These are phyloP conservation scores for Hirtodrosophila histrioides DNA, from an alignment of 2,888 invertebrate genomes.

Conservation along the genomic window DNA sequence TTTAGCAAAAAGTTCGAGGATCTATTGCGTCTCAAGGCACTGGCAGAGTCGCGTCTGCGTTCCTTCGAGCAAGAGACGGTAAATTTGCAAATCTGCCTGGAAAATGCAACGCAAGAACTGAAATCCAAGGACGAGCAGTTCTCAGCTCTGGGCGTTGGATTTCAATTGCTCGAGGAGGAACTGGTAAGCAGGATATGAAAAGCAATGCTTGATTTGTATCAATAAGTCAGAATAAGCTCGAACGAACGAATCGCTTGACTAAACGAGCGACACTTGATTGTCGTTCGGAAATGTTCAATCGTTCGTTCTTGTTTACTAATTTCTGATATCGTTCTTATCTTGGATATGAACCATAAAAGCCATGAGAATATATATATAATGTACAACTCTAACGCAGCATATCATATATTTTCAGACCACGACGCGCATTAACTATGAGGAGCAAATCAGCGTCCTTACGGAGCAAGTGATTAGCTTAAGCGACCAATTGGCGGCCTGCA, in stretches of 20 bases:
- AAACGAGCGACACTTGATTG: too few species aligned
- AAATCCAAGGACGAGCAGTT: constrained; percentile 86
- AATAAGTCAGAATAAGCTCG: not conserved
- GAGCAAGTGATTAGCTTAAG: constrained; percentile 88
- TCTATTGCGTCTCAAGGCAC: constrained; percentile 80
- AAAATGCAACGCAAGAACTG: constrained; percentile 85
- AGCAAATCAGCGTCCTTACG: constrained; percentile 87
- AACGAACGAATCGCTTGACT: too few species aligned
- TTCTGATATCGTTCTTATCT: too few species aligned
- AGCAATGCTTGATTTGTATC: not conserved
- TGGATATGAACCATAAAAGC: too few species aligned
- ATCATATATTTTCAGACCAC: constrained; percentile 79
- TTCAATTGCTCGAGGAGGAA: constrained; percentile 88
- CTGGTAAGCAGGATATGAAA: constrained; percentile 81
- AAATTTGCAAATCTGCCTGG: constrained; percentile 85
- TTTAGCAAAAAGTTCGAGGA: constrained; percentile 84
- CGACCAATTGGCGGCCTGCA: constrained; percentile 90
- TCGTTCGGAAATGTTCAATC: too few species aligned
- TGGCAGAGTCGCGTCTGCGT: constrained; percentile 81
- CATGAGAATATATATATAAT: too few species aligned
- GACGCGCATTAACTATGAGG: constrained; percentile 88
- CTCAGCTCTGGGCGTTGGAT: constrained; percentile 84
- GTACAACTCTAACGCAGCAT: too few species aligned
- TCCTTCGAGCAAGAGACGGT: constrained; percentile 84
- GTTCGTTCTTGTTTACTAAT: too few species aligned